A percentile compares a stretch with the other conserved stretches of the same genome.
Evolutionary conservation across 2,888 invertebrate species (phyloP).

Genomic region (Hyposoter dolosus): DNA sequence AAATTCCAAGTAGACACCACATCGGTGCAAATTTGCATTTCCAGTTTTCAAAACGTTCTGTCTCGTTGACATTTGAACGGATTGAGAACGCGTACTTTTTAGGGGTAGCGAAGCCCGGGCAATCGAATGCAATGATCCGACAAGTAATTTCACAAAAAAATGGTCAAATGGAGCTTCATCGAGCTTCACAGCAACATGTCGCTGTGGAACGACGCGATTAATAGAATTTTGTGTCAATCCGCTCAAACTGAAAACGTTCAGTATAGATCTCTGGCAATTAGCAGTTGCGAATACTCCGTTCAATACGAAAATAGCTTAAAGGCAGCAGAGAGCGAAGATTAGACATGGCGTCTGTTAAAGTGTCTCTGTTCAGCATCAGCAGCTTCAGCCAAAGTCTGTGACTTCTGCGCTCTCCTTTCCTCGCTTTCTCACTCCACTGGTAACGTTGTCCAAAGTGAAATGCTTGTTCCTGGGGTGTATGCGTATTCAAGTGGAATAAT

Average conservation of each 20-base stretch:
- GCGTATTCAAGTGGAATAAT: conserved; percentile 78
- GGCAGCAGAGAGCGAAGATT: conserved; percentile 46
- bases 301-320: neutral
- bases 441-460: conserved; percentile 61
- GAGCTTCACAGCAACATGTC: neutral
- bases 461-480: conserved; percentile 73
- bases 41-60: too few species aligned
- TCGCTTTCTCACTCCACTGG: conserved; percentile 27
- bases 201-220: neutral
- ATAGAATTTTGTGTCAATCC: conserved; percentile 2
- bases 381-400: conserved; percentile 24
- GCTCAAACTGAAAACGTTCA: conserved; percentile 6
- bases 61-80: too few species aligned
- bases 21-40: too few species aligned
- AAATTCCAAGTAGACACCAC: neutral
- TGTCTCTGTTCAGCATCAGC: conserved; percentile 15
- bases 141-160: too few species aligned
- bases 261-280: conserved; percentile 20
- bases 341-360: conserved; percentile 38
- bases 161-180: neutral
- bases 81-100: too few species aligned
- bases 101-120: too few species aligned
- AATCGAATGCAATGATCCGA: too few species aligned
- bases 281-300: conserved; percentile 20
- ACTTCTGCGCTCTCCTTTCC: neutral